A percentile compares a stretch with the other conserved stretches of the same genome.
Evolutionary conservation across 2,888 invertebrate genomes (phyloP).

Genomic region (Magallana nippona): DNA sequence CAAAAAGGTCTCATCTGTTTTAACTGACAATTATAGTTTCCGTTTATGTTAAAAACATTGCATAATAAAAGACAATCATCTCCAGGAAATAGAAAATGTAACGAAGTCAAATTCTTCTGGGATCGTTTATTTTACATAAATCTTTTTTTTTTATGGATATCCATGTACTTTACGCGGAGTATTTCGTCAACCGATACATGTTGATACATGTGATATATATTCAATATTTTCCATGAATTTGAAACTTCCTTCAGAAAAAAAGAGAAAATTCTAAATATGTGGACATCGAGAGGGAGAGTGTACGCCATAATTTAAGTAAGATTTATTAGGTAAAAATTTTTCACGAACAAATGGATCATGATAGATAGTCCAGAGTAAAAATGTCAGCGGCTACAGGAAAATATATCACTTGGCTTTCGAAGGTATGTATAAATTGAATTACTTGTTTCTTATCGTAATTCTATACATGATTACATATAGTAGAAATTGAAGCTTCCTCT

Average conservation of each 20-base stretch:
- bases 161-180: background rate
- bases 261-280: background rate
- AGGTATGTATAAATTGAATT: background rate
- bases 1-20: background rate
- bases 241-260: background rate
- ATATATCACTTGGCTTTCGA: background rate
- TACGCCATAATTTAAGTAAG: background rate
- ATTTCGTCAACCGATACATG: background rate
- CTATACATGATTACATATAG: too few relatives aligned
- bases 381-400: background rate
- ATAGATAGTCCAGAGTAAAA: slow-evolving; percentile 11
- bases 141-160: background rate
- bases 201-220: background rate
- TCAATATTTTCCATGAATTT: slow-evolving; percentile 4
- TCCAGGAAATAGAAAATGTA: too few relatives aligned
- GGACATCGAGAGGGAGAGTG: background rate
- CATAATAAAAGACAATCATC: too few relatives aligned
- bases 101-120: background rate
- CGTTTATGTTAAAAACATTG: too few relatives aligned
- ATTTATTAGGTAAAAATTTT: slow-evolving; percentile 13
- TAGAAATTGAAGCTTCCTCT: too few relatives aligned
- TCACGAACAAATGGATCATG: slow-evolving; percentile 19
- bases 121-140: background rate
- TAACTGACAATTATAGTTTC: background rate
- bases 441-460: too few relatives aligned